Conservation (phyloP, 2,888 invertebrate species). For the Actias luna region DNA sequence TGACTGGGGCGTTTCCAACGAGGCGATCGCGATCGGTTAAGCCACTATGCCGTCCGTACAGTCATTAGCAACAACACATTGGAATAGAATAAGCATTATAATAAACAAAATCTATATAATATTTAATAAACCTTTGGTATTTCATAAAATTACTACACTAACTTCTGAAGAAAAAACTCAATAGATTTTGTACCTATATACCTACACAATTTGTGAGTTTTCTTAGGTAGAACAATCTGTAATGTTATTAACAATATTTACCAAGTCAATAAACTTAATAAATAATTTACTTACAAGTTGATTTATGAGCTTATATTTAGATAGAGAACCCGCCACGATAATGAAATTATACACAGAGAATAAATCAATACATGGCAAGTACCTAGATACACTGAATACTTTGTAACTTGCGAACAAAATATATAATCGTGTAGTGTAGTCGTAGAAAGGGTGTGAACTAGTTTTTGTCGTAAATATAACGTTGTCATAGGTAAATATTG, state of each 20-base stretch:
- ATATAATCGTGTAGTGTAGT: not conserved
- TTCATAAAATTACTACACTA: too few relatives aligned
- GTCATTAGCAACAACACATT: too few relatives aligned
- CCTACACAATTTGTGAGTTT: too few relatives aligned
- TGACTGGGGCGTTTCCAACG: too few relatives aligned
- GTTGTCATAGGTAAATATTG: not conserved
- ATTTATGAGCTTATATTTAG: not conserved
- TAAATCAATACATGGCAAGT: not conserved
- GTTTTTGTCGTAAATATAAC: not conserved
- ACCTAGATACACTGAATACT: not conserved
- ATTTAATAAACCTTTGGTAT: too few relatives aligned
- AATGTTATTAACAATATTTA: not conserved
- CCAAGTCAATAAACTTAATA: not conserved
- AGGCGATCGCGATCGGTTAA: too few relatives aligned
- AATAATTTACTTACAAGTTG: not conserved
- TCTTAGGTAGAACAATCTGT: too few relatives aligned
- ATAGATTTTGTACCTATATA: not conserved
- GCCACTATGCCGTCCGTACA: too few relatives aligned
- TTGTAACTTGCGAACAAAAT: not conserved
- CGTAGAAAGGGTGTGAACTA: not conserved
- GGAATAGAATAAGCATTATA: too few relatives aligned
- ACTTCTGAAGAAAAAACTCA: too few relatives aligned
- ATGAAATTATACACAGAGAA: constrained; percentile 8
- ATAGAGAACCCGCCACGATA: not conserved
- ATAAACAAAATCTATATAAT: too few relatives aligned